Percentiles rank a stretch among this genome's conserved stretches.
These are phyloP conservation scores for Apodemia zela DNA, from an alignment of 2,888 invertebrate genomes.

Conservation along the genomic window DNA sequence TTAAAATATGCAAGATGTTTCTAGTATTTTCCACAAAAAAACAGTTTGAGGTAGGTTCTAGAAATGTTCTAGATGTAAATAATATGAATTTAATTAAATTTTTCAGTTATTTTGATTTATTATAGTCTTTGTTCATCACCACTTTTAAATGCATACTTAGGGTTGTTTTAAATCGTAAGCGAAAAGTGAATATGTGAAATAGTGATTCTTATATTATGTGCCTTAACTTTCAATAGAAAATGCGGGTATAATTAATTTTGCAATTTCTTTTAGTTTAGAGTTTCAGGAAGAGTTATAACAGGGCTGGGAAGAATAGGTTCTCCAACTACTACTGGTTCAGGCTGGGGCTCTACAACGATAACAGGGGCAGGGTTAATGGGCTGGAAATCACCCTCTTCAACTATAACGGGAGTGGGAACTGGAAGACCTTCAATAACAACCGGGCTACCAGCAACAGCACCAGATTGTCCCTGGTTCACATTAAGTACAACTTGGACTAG, in stretches of 20 bases:
- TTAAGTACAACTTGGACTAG: neutral
- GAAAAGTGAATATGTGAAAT: too few species aligned
- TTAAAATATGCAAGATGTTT: too few species aligned
- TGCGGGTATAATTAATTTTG: neutral
- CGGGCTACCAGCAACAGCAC: neutral
- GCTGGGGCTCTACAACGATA: slow-evolving; percentile 17
- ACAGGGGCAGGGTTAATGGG: slow-evolving; percentile 21
- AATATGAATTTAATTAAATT: too few species aligned
- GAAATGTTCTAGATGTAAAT: too few species aligned
- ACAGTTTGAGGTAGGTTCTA: too few species aligned
- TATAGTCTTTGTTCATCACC: too few species aligned
- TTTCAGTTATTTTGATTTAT: too few species aligned
- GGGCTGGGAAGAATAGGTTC: slow-evolving; percentile 12
- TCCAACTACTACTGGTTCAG: slow-evolving; percentile 27
- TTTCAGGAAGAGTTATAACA: neutral
- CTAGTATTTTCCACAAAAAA: too few species aligned
- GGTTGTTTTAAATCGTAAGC: too few species aligned
- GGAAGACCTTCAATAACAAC: slow-evolving; percentile 18
- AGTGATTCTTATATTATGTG: too few species aligned
- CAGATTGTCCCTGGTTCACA: slow-evolving; percentile 1
- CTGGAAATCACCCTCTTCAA: slow-evolving; percentile 18
- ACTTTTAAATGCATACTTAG: too few species aligned
- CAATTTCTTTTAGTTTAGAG: neutral
- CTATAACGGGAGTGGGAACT: slow-evolving; percentile 20
- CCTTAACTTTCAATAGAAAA: too few species aligned